Percentiles rank a stretch among this genome's conserved stretches.
Conservation (phyloP, 2,888 invertebrate genomes). For the Ormyrus thymus region DNA sequence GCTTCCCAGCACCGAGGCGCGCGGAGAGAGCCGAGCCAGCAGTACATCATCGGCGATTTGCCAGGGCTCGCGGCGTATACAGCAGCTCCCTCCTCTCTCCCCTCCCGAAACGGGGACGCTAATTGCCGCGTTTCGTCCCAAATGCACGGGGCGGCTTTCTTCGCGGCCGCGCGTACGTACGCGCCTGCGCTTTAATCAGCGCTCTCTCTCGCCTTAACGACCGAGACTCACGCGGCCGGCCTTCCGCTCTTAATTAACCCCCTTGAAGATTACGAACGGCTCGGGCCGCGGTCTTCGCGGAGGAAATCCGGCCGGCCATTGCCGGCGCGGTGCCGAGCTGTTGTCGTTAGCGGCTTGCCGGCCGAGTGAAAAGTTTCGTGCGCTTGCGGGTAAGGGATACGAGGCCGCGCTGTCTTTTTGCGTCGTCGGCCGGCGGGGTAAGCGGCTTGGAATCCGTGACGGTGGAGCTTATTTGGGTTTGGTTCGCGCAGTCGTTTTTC, state of each 20-base stretch:
- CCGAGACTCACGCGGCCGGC: not conserved
- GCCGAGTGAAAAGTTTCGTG: slow-evolving; percentile 28
- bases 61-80: no score
- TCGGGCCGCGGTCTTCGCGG: not conserved
- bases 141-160: not conserved
- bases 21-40: no score
- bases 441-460: no score
- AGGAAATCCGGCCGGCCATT: slow-evolving; percentile 25
- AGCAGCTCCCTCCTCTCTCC: not conserved
- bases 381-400: no score
- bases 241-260: slow-evolving; percentile 35
- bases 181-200: slow-evolving; percentile 24
- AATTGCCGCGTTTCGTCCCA: slow-evolving; percentile 4
- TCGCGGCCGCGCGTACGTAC: not conserved
- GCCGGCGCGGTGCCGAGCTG: not conserved
- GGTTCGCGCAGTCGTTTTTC: no score
- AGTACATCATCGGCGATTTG: no score
- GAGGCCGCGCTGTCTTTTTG: no score
- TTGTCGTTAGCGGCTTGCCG: not conserved
- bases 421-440: no score
- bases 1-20: no score
- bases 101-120: not conserved
- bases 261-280: slow-evolving; percentile 38
- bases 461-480: no score
- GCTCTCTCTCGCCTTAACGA: slow-evolving; percentile 5